A percentile compares a stretch with the other conserved stretches of the same genome.
These are phyloP conservation scores for Bufo gargarizans DNA, from an alignment of 2,113 vertebrate genomes.

Conservation along the genomic window DNA sequence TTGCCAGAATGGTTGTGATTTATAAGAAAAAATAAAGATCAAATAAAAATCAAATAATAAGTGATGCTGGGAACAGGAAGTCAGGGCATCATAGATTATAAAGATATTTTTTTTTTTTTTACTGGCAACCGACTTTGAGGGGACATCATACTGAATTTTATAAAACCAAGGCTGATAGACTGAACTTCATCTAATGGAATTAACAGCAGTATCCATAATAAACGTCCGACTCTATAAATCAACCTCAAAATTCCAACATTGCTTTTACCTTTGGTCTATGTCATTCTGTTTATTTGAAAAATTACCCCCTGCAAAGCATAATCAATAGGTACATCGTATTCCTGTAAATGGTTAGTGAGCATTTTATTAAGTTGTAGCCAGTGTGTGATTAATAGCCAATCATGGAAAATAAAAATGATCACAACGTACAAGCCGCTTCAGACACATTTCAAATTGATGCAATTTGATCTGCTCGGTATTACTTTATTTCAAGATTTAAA, in stretches of 20 bases:
- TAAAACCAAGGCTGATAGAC: constrained; percentile 10
- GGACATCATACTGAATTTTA: constrained; percentile 5
- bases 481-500: neutral
- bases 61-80: neutral
- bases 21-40: no score
- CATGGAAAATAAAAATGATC: constrained; percentile 6
- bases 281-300: constrained; percentile 6
- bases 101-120: neutral
- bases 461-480: neutral
- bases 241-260: neutral
- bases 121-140: neutral
- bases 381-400: constrained; percentile 13
- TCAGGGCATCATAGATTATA: neutral
- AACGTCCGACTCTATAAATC: constrained; percentile 16
- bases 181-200: constrained; percentile 5
- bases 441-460: neutral
- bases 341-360: neutral
- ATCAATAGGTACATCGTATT: constrained; percentile 6
- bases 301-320: constrained; percentile 15
- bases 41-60: no score
- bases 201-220: neutral
- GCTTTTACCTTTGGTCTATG: neutral
- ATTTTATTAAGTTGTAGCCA: constrained; percentile 9
- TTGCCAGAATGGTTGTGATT: no score
- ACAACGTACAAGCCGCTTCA: neutral